Percentiles rank a stretch among this genome's conserved stretches.
These are phyloP conservation scores for Oxygymnocypris stewartii DNA, from an alignment of 2,113 vertebrate species.

Conservation along the genomic window DNA sequence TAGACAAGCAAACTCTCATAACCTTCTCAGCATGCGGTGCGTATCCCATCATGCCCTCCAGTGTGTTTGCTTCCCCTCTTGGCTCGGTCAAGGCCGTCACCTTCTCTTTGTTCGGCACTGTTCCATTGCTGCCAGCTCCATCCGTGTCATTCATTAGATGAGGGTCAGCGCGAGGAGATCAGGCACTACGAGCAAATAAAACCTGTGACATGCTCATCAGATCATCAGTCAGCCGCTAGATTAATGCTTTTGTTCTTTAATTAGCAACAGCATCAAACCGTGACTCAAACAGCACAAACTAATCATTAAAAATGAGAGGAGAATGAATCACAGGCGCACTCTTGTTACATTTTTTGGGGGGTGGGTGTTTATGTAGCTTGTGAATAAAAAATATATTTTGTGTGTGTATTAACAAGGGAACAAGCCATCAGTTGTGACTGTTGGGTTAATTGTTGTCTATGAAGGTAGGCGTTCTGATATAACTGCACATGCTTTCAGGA, in stretches of 20 bases:
- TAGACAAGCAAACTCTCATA: constrained; percentile 22
- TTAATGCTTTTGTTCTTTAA: constrained; percentile 55
- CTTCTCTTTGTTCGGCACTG: constrained; percentile 18
- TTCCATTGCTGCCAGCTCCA: constrained; percentile 10
- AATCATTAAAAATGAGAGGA: constrained; percentile 55
- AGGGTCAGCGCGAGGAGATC: constrained; percentile 48
- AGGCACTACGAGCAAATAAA: constrained; percentile 50
- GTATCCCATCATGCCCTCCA: constrained; percentile 23
- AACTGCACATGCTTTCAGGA: background rate
- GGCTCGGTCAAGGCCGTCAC: background rate
- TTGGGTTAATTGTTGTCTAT: constrained; percentile 36
- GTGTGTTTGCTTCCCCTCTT: constrained; percentile 25
- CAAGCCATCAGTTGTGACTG: constrained; percentile 35
- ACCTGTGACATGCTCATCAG: constrained; percentile 50
- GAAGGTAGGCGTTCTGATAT: constrained; percentile 24
- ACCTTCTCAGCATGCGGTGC: background rate
- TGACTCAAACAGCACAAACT: constrained; percentile 50
- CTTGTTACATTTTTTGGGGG: constrained; percentile 34
- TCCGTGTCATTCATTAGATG: constrained; percentile 46
- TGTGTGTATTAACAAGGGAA: constrained; percentile 37
- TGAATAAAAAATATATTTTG: constrained; percentile 39
- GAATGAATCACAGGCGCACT: constrained; percentile 52
- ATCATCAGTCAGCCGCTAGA: constrained; percentile 49
- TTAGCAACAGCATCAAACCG: constrained; percentile 53
- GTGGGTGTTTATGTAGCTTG: constrained; percentile 37